A percentile compares a stretch with the other conserved stretches of the same genome.
Conservation (phyloP, 2,797 vertebrate species). For the Hoplostethus atlanticus region DNA sequence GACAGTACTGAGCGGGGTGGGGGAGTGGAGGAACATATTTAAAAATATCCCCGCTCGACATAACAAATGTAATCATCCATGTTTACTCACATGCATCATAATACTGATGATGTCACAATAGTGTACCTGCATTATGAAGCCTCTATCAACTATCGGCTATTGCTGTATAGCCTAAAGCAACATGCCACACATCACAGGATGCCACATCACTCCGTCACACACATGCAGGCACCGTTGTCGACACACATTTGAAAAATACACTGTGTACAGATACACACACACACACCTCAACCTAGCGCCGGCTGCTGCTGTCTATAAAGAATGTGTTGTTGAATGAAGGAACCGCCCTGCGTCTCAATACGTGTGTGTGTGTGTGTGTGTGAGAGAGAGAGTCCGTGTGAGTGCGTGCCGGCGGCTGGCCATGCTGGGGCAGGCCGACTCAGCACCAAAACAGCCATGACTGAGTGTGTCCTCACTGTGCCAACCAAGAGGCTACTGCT, state of each 20-base stretch:
- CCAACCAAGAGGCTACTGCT: constrained; percentile 59
- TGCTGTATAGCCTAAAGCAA: background rate
- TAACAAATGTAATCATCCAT: background rate
- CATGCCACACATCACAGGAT: constrained; percentile 1
- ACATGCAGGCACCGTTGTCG: background rate
- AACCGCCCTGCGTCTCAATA: constrained; percentile 55
- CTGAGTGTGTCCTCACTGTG: constrained; percentile 72
- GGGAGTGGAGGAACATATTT: constrained; percentile 12
- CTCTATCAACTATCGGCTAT: too few species aligned
- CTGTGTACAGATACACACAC: background rate
- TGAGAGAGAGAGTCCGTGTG: constrained; percentile 28
- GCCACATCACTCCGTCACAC: background rate
- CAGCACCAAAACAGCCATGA: constrained; percentile 67
- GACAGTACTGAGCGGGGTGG: constrained; percentile 18
- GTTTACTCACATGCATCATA: background rate
- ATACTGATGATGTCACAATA: constrained; percentile 7
- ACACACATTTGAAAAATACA: constrained; percentile 6
- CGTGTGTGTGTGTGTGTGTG: constrained; percentile 15
- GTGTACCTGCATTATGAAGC: background rate
- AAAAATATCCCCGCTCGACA: background rate
- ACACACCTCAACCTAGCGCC: background rate
- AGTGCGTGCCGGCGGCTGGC: constrained; percentile 37
- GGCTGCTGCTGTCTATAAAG: constrained; percentile 46
- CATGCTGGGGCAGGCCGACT: constrained; percentile 68
- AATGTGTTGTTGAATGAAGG: constrained; percentile 63